Evolutionary conservation across 2,113 vertebrate genomes (phyloP).

Genomic region (Orthochromis indermauri): DNA sequence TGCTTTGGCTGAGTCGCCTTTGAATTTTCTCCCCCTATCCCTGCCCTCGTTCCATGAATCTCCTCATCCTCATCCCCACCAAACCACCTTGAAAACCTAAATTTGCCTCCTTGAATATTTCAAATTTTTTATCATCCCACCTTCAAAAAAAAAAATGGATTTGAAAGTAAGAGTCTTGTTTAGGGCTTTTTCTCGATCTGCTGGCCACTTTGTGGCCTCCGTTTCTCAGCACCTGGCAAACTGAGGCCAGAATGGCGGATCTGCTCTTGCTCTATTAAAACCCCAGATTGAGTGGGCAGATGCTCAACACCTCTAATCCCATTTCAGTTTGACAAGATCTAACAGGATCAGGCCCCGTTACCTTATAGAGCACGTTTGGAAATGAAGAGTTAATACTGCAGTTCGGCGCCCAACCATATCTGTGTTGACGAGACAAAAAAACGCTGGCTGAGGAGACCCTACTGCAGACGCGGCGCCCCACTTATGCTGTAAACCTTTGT

Average conservation of each 20-base stretch:
- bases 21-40: background rate
- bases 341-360: slow-evolving; percentile 48
- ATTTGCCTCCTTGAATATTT: background rate
- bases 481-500: background rate
- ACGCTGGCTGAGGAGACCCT: background rate
- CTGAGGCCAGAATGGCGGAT: background rate
- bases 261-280: slow-evolving; percentile 20
- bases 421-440: background rate
- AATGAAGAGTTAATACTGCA: slow-evolving; percentile 28
- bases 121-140: background rate
- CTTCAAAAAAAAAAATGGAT: background rate
- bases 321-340: slow-evolving; percentile 57
- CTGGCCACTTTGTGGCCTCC: background rate
- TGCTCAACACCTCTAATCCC: slow-evolving; percentile 66
- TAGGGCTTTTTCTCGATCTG: accelerated
- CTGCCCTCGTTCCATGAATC: slow-evolving; percentile 48
- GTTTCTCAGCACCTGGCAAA: slow-evolving; percentile 12
- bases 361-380: background rate
- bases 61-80: background rate
- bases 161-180: background rate
- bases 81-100: background rate
- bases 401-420: background rate
- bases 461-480: background rate
- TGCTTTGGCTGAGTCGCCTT: slow-evolving; percentile 24
- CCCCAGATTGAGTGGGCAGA: slow-evolving; percentile 54